Conservation (phyloP, 2,113 vertebrate genomes). For the Carettochelys insculpta region DNA sequence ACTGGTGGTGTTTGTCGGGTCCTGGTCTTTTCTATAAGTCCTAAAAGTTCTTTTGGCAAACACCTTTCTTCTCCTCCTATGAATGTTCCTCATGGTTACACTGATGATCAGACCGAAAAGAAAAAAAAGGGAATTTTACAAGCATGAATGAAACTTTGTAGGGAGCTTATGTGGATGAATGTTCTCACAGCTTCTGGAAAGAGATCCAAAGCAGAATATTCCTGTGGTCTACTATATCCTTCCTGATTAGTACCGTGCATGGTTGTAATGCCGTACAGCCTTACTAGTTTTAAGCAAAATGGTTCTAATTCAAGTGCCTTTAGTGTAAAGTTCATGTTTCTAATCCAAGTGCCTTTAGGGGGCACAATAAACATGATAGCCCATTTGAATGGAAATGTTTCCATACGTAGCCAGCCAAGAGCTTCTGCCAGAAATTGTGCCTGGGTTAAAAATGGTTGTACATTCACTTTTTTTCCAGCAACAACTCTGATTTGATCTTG, state of each 20-base stretch:
- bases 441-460: slow-evolving; percentile 51
- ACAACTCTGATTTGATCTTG: background rate
- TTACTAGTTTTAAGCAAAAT: no score
- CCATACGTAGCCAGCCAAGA: background rate
- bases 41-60: background rate
- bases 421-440: slow-evolving; percentile 36
- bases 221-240: background rate
- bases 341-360: background rate
- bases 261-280: background rate
- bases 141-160: background rate
- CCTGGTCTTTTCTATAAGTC: background rate
- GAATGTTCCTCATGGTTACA: background rate
- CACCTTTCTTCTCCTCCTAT: background rate
- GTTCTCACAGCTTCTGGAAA: background rate
- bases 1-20: background rate
- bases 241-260: background rate
- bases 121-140: background rate
- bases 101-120: background rate
- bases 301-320: background rate
- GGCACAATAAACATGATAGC: background rate
- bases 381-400: background rate
- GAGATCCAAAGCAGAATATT: background rate
- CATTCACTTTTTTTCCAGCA: background rate
- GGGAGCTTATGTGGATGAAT: background rate
- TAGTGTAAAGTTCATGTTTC: background rate